Conservation (phyloP, 2,797 vertebrate genomes). For the Oryzias sinensis region DNA sequence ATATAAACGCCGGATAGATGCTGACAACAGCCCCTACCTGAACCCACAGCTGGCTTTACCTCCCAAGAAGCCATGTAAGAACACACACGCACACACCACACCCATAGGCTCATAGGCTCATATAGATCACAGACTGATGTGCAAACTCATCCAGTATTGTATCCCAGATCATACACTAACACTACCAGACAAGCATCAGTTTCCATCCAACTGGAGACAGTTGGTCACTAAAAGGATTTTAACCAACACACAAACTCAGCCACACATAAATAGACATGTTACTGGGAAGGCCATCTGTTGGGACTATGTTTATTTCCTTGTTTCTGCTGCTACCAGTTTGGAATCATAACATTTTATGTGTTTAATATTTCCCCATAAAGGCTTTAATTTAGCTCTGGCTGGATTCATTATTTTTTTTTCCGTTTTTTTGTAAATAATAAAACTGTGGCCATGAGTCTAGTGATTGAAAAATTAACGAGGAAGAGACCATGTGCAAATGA, state of each 20-base stretch:
- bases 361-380: slow-evolving; percentile 64
- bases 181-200: slow-evolving; percentile 1
- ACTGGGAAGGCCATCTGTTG: slow-evolving; percentile 58
- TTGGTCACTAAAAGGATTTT: slow-evolving; percentile 55
- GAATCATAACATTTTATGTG: slow-evolving; percentile 67
- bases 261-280: slow-evolving; percentile 40
- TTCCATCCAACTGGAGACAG: slow-evolving; percentile 46
- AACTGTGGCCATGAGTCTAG: slow-evolving; percentile 35
- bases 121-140: slow-evolving; percentile 8
- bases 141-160: slow-evolving; percentile 1
- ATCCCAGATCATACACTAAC: neutral
- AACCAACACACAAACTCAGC: slow-evolving; percentile 18
- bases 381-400: slow-evolving; percentile 51
- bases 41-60: slow-evolving; percentile 97
- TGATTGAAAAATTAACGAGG: slow-evolving; percentile 60
- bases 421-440: slow-evolving; percentile 44
- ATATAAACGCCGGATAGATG: slow-evolving; percentile 99
- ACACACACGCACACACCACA: slow-evolving; percentile 32
- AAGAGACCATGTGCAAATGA: slow-evolving; percentile 42
- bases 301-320: slow-evolving; percentile 55
- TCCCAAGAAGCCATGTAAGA: slow-evolving; percentile 99
- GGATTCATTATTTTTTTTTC: slow-evolving; percentile 42
- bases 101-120: neutral
- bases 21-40: slow-evolving; percentile 99
- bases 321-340: slow-evolving; percentile 61